phyloP scores from a whole-genome alignment of 2,888 invertebrate genomes.

The Sipha maydis region DNA sequence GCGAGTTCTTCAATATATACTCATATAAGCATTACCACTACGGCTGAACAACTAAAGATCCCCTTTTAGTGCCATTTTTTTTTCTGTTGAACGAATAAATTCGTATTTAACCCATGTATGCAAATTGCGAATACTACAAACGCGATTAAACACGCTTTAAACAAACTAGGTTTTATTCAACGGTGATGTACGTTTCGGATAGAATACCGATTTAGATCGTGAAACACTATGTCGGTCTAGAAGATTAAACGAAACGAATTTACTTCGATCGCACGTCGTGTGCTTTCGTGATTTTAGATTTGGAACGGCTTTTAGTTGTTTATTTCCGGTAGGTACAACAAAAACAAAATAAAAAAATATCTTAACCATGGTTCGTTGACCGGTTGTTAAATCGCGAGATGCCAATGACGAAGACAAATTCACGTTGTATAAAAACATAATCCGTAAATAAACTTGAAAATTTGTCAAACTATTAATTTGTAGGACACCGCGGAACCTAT shows the following conservation, averaged over 20 bases:
- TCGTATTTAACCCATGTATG: neutral
- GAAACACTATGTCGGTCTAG: neutral
- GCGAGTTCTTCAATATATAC: neutral
- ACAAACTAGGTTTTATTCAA: neutral
- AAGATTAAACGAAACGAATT: slow-evolving; percentile 27
- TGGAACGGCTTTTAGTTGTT: slow-evolving; percentile 48
- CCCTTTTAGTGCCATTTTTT: neutral
- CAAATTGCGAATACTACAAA: neutral
- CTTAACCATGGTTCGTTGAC: slow-evolving; percentile 46
- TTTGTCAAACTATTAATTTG: neutral
- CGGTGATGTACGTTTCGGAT: neutral
- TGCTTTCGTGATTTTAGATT: slow-evolving; percentile 45
- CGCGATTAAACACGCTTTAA: neutral
- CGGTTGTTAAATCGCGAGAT: slow-evolving; percentile 32
- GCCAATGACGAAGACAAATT: slow-evolving; percentile 42
- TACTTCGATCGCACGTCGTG: slow-evolving; percentile 3
- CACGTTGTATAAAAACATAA: slow-evolving; percentile 14
- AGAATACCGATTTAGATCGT: neutral
- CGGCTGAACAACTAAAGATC: neutral
- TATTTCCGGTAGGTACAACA: neutral
- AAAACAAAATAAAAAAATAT: slow-evolving; percentile 13
- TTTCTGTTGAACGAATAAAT: neutral
- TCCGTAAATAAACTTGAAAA: neutral
- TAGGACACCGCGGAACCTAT: neutral
- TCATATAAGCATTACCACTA: neutral